These are phyloP conservation scores for Peromyscus melanophrys DNA, from an alignment of 2,797 vertebrate species.

Conservation along the genomic window DNA sequence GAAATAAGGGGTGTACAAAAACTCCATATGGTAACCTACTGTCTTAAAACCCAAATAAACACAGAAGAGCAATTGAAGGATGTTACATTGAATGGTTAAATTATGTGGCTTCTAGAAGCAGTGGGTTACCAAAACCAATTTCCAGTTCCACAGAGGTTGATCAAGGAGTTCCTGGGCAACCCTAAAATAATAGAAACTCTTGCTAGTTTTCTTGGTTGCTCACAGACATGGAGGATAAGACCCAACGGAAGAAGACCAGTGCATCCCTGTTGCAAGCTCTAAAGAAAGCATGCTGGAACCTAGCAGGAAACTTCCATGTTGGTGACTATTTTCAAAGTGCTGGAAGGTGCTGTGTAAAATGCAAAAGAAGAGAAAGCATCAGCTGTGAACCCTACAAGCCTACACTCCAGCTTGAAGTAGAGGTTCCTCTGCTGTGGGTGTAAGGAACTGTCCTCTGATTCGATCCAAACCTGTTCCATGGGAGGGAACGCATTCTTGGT, in stretches of 20 bases:
- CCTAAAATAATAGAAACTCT: neutral
- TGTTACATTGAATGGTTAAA: neutral
- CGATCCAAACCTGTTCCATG: neutral
- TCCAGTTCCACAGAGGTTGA: neutral
- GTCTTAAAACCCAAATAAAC: neutral
- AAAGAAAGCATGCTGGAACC: neutral
- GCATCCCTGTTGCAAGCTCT: neutral
- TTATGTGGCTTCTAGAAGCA: neutral
- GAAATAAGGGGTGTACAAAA: neutral
- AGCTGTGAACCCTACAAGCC: neutral
- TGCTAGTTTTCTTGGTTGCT: neutral
- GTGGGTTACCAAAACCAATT: neutral
- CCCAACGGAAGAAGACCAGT: neutral
- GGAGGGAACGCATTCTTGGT: neutral
- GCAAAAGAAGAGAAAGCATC: neutral
- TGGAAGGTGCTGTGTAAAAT: neutral
- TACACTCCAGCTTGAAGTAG: neutral
- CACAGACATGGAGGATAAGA: neutral
- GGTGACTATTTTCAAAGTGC: neutral
- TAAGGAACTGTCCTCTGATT: neutral
- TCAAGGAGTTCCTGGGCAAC: too few relatives aligned
- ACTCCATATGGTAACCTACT: neutral
- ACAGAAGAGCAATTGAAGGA: neutral
- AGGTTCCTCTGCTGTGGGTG: neutral
- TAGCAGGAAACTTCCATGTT: neutral